Percentiles rank a stretch among this genome's conserved stretches.
Conservation (phyloP, 2,113 vertebrate species). For the Tachuris rubrigastra region DNA sequence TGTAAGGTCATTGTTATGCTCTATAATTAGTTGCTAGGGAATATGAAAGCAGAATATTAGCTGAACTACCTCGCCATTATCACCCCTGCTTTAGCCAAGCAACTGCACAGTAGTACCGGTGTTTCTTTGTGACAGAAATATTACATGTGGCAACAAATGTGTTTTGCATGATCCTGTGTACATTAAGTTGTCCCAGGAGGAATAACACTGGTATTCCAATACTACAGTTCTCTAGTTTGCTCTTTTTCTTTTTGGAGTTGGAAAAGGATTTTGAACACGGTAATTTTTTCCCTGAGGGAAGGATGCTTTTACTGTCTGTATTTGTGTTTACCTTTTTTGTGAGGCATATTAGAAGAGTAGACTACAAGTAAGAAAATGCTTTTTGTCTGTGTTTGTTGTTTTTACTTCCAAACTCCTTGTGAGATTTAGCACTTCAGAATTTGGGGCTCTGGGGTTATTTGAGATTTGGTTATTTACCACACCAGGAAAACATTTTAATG, state of each 20-base stretch:
- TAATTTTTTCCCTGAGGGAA: not conserved
- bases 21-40: slow-evolving; percentile 41
- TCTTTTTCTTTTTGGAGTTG: not conserved
- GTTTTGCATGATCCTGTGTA: not conserved
- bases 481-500: not conserved
- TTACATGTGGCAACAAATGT: not conserved
- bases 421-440: not conserved
- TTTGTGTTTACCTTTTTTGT: not conserved
- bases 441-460: not conserved
- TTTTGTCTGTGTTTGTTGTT: not conserved
- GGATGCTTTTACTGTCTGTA: not conserved
- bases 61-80: not conserved
- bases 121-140: not conserved
- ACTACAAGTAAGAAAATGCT: not conserved
- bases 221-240: not conserved
- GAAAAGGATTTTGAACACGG: not conserved
- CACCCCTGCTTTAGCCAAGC: not conserved
- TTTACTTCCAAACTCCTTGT: not conserved
- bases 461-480: not conserved
- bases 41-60: slow-evolving; percentile 24
- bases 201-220: not conserved
- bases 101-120: not conserved
- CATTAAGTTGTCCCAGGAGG: not conserved
- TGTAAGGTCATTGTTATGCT: not conserved
- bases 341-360: not conserved